Evolutionary conservation across 2,113 vertebrate species (phyloP), one percentile per base, ranked within the genome.

Genomic region (Microtus pennsylvanicus): DNA sequence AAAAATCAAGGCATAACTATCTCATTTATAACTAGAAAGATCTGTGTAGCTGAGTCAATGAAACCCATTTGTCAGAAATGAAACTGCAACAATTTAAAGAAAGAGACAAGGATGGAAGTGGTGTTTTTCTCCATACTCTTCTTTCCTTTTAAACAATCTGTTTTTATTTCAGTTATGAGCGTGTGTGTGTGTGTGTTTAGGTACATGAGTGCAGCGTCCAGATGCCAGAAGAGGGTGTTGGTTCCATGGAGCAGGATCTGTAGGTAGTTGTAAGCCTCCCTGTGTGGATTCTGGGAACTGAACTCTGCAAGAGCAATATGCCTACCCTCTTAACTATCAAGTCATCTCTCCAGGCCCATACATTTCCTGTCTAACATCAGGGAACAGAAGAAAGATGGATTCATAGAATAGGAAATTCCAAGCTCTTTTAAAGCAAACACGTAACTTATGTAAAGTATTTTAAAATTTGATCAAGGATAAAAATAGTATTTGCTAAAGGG

Each of bases 1-100:
- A 92, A 89, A 92, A 90, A 94, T 22, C 74, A 76, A 82, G 90
- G 21, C 83, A 96, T 80, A 80, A 76, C 80, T 76, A 91, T 70
- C 50, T 94, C 78, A 86, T 55, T 74, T 33, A 86, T 95, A 93
- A 92, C 72, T 61, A 89, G 80, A 89, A 92, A 91, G 6, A 1
- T 67, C 24, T 69, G 30, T 11, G 21, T 89, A 74, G 50, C 81
- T 74, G 74, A 95, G 42, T 80, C 85, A 92, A 93, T 91, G 55
- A 97, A 94, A 65, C 21, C 38, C 92, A 21, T 87, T 85, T 90
- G 28, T 82, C 26, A 94, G 76, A 91, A 89, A 89, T 3, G 70
- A 80, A 80, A 35, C 12, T 52, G 55, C 74, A 92, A 93, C 45
- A 92, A 91, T 92, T 87, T 86, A 76, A 65, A 42, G n/a, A 19